Conservation (phyloP, 2,797 vertebrate genomes). For the Amphiprion clarkii region DNA sequence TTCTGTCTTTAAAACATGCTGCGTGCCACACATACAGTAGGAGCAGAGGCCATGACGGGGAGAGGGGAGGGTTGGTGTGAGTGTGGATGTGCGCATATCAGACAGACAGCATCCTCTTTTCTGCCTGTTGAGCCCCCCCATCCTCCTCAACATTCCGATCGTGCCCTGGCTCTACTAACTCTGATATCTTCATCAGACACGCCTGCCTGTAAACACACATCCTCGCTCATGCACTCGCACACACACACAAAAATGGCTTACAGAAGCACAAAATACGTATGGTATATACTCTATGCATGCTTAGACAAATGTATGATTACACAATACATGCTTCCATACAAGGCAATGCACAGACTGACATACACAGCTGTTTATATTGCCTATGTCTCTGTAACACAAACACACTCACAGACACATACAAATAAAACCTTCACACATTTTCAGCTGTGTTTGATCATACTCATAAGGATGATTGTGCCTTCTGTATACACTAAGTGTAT, state of each 20-base stretch:
- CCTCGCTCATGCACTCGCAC: background rate
- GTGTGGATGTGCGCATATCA: slow-evolving; percentile 39
- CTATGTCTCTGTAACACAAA: slow-evolving; percentile 6
- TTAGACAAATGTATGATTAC: slow-evolving; percentile 25
- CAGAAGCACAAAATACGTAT: slow-evolving; percentile 23
- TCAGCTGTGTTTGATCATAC: slow-evolving; percentile 45
- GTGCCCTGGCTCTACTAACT: slow-evolving; percentile 69
- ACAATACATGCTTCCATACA: slow-evolving; percentile 14
- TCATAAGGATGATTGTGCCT: slow-evolving; percentile 51
- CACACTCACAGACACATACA: slow-evolving; percentile 27
- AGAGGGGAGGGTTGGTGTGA: slow-evolving; percentile 20
- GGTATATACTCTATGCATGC: slow-evolving; percentile 9
- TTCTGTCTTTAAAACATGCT: slow-evolving; percentile 77
- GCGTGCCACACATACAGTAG: slow-evolving; percentile 72
- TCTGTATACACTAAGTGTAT: slow-evolving; percentile 55
- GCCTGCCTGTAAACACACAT: slow-evolving; percentile 55
- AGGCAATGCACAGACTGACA: slow-evolving; percentile 15
- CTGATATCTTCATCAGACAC: slow-evolving; percentile 83
- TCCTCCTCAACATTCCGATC: slow-evolving; percentile 72
- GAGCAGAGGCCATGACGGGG: slow-evolving; percentile 69
- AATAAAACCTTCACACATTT: slow-evolving; percentile 39
- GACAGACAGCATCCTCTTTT: slow-evolving; percentile 54
- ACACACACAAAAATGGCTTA: slow-evolving; percentile 1
- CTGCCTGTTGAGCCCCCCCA: slow-evolving; percentile 61
- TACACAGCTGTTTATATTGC: slow-evolving; percentile 28